These are phyloP conservation scores for Corydoras sp. DNA, from an alignment of 2,113 vertebrate genomes.

Conservation along the genomic window DNA sequence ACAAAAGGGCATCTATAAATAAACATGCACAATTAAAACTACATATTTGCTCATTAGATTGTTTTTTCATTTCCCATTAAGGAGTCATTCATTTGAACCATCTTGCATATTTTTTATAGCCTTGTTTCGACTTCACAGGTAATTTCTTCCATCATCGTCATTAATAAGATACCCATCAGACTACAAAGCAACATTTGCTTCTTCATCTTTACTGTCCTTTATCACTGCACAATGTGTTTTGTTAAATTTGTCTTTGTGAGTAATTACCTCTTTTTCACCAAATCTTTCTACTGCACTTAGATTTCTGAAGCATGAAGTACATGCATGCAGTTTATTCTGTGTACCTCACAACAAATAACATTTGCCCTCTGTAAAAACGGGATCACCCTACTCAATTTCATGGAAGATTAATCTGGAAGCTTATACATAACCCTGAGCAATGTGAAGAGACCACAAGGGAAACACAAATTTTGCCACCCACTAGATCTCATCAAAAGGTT, in stretches of 20 bases:
- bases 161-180: not conserved
- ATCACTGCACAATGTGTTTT: not conserved
- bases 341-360: slow-evolving; percentile 20
- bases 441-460: slow-evolving; percentile 25
- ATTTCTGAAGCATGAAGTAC: slow-evolving; percentile 3
- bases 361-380: slow-evolving; percentile 24
- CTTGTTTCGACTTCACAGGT: not conserved
- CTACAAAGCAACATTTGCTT: not conserved
- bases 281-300: not conserved
- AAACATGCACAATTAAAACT: no score
- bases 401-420: slow-evolving; percentile 36
- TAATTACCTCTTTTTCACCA: not conserved
- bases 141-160: not conserved
- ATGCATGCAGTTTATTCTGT: slow-evolving; percentile 4
- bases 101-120: not conserved
- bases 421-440: slow-evolving; percentile 30
- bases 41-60: not conserved
- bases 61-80: not conserved
- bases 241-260: not conserved
- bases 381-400: slow-evolving; percentile 36
- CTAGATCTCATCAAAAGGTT: slow-evolving; percentile 8
- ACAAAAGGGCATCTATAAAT: no score
- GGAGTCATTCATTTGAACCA: not conserved
- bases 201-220: not conserved
- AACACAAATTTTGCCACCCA: slow-evolving; percentile 14